Base-by-base conservation (phyloP, 2,113 vertebrate genomes). In the Tyrannus savana region DNA sequence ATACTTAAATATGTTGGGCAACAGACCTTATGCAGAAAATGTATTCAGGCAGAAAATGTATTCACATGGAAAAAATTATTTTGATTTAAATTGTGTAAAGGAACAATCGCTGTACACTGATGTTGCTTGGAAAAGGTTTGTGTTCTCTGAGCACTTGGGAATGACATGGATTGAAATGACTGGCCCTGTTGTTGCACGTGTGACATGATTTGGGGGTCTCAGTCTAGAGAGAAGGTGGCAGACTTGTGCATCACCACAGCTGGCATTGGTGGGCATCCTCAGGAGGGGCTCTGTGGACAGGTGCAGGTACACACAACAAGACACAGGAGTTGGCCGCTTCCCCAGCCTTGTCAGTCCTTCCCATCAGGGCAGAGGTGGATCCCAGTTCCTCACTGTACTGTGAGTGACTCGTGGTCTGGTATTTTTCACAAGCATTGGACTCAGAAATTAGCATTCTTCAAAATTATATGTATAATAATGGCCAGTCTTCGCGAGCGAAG, bases 301-400 rank as follows among this genome's bases (percentile, higher is more conserved):
- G 41, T 9, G 1, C 21, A 0, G 12, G 7, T 14, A 5, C 1
- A 5, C 1, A 6, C 4, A 59, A 42, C 1, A 0, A 4, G 3
- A 39, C 6, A 1, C 5, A 15, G n/a, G 8, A 41, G 35, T 27
- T 69, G 47, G 12, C 46, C 37, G 0, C 18, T 24, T 46, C 59
- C 35, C 35, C 11, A 0, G 8, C 44, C 22, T 5, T 25, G 30
- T 5, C 2, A 10, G 19, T n/a, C 31, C 63, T 23, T 12, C 67
- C 9, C 1, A 3, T 12, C 9, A 33, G 18, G 11, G 9, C 35
- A 41, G 46, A 64, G 35, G 28, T 33, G 31, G 37, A 16, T 19
- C 50, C 84, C 79, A 15, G 18, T 9, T 50, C 47, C 10, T 42
- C 31, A 0, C 60, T 25, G 21, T 13, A 1, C 41, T 41, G 47